Evolutionary conservation across 2,888 invertebrate species (phyloP).

Genomic region (Physocephala rufipes): DNA sequence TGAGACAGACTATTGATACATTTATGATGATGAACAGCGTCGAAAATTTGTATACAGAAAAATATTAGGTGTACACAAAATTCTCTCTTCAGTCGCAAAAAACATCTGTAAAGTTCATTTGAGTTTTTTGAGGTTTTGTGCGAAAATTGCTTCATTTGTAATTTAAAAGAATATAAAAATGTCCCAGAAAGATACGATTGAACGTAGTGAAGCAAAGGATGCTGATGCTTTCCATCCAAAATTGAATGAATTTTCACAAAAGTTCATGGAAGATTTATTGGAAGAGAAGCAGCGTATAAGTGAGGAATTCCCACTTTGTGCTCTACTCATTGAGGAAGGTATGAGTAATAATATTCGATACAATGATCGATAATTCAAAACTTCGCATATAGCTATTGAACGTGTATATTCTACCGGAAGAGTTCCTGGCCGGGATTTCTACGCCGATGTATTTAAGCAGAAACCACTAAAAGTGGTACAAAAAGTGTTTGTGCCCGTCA

Average conservation of each 20-base stretch:
- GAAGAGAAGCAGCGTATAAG: slow-evolving; percentile 55
- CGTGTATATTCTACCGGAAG: slow-evolving; percentile 77
- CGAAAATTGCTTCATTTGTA: no score
- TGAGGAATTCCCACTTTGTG: slow-evolving; percentile 57
- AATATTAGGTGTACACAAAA: no score
- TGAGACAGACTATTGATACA: no score
- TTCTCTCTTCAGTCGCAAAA: no score
- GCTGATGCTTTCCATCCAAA: background rate
- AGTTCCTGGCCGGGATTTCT: slow-evolving; percentile 73
- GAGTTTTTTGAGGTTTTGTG: no score
- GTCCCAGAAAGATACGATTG: background rate
- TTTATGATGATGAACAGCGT: no score
- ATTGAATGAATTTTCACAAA: background rate
- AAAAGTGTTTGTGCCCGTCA: slow-evolving; percentile 62
- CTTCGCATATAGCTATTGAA: slow-evolving; percentile 72
- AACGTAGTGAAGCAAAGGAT: background rate
- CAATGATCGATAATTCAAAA: background rate
- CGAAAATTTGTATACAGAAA: no score
- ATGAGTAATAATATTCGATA: background rate
- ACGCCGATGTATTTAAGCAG: slow-evolving; percentile 79
- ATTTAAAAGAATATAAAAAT: no score
- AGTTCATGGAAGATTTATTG: slow-evolving; percentile 49
- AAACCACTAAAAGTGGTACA: slow-evolving; percentile 62
- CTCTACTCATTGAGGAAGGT: slow-evolving; percentile 62
- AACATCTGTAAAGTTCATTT: no score